Evolutionary conservation across 1,140 invertebrate species (phyloP).

Genomic region (Plectrocnemia conspersa): DNA sequence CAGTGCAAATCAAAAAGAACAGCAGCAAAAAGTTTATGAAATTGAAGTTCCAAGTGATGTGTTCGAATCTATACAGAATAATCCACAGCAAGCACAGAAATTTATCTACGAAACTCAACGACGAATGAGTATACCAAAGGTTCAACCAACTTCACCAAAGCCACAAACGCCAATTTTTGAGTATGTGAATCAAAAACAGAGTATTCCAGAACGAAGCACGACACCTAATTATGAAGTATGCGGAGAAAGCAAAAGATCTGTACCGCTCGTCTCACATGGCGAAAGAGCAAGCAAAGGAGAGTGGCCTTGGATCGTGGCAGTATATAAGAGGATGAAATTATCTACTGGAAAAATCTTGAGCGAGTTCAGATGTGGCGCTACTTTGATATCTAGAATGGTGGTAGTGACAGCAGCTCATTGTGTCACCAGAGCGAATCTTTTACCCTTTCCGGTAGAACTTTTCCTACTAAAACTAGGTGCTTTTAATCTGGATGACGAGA

Average conservation of each 20-base stretch:
- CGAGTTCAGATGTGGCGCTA: conserved; percentile 56
- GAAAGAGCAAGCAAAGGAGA: conserved; percentile 51
- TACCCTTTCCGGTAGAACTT: conserved; percentile 3
- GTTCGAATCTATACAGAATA: no score
- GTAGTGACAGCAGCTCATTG: conserved; percentile 45
- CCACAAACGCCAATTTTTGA: no score
- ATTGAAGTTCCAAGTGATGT: no score
- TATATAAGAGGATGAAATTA: conserved; percentile 49
- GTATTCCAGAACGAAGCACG: no score
- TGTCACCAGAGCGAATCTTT: background rate
- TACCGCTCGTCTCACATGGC: conserved; percentile 39
- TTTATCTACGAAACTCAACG: no score
- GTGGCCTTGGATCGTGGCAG: conserved; percentile 65
- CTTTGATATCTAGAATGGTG: conserved; percentile 52
- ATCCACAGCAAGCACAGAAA: no score
- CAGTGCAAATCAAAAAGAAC: no score
- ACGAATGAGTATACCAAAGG: no score
- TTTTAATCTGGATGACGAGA: conserved; percentile 36
- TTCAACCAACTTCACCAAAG: no score
- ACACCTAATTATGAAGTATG: background rate
- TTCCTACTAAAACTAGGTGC: conserved; percentile 41
- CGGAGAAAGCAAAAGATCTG: background rate
- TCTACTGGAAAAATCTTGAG: no score
- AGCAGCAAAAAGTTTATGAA: no score
- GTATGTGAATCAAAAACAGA: no score